Conservation (phyloP, 2,113 vertebrate genomes). For the Pterocles burchelli region DNA sequence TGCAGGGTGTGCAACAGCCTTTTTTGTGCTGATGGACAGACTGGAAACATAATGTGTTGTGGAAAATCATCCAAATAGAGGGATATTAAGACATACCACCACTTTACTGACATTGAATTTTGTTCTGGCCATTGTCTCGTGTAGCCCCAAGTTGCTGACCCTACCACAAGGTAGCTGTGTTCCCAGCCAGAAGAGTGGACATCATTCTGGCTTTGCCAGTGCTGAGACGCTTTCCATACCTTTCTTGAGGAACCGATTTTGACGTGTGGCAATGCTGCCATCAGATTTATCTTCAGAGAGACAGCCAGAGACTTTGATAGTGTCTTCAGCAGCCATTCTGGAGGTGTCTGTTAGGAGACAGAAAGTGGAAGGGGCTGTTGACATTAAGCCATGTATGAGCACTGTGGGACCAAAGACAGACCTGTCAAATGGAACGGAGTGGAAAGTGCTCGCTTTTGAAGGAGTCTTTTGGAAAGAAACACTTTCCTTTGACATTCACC, state of each 20-base stretch:
- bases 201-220: accelerated
- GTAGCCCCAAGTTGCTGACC: not conserved
- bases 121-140: not conserved
- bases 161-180: accelerated
- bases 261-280: not conserved
- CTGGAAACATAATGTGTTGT: not conserved
- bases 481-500: not conserved
- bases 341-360: not conserved
- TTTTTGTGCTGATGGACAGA: not conserved
- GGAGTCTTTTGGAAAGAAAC: not conserved
- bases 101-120: not conserved
- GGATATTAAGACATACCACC: not conserved
- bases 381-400: not conserved
- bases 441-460: not conserved
- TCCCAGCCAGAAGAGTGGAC: not conserved
- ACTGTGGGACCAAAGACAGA: not conserved
- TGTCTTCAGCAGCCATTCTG: not conserved
- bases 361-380: not conserved
- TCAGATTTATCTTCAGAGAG: not conserved
- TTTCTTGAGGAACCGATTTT: not conserved
- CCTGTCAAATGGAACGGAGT: accelerated
- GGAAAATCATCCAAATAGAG: not conserved
- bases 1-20: not conserved
- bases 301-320: not conserved
- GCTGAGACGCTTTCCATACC: accelerated